Conservation (phyloP, 2,113 vertebrate genomes). For the Lepus americanus region DNA sequence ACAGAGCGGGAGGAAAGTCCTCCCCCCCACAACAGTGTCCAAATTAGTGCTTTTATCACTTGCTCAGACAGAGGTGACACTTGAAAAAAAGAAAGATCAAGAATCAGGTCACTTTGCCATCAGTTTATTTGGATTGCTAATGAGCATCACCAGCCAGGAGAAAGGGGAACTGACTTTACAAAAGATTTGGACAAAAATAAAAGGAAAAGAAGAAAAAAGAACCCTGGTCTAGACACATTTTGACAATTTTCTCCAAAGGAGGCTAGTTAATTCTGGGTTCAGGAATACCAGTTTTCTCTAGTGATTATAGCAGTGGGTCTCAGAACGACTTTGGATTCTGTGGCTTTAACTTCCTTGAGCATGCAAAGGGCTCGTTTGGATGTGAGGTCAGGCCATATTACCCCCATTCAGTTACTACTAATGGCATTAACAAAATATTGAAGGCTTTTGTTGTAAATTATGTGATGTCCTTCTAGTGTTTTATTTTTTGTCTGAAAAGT, state of each 20-base stretch:
- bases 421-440: constrained; percentile 79
- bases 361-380: constrained; percentile 70
- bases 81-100: constrained; percentile 59
- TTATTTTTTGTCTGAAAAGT: constrained; percentile 14
- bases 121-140: constrained; percentile 80
- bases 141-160: constrained; percentile 77
- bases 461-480: constrained; percentile 44
- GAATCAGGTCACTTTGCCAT: constrained; percentile 75
- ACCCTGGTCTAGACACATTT: constrained; percentile 58
- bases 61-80: constrained; percentile 58
- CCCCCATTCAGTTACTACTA: constrained; percentile 62
- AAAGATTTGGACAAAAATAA: constrained; percentile 67
- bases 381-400: constrained; percentile 70
- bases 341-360: constrained; percentile 78
- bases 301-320: constrained; percentile 77
- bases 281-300: constrained; percentile 71
- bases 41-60: constrained; percentile 70
- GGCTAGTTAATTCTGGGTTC: constrained; percentile 77
- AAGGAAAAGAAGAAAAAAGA: constrained; percentile 52
- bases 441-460: constrained; percentile 66
- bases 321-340: constrained; percentile 76
- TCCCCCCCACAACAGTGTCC: constrained; percentile 20
- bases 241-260: constrained; percentile 79
- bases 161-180: constrained; percentile 79
- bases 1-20: neutral